phyloP scores from a whole-genome alignment of 1,140 invertebrate genomes.

The Centruroides sculpturatus region DNA sequence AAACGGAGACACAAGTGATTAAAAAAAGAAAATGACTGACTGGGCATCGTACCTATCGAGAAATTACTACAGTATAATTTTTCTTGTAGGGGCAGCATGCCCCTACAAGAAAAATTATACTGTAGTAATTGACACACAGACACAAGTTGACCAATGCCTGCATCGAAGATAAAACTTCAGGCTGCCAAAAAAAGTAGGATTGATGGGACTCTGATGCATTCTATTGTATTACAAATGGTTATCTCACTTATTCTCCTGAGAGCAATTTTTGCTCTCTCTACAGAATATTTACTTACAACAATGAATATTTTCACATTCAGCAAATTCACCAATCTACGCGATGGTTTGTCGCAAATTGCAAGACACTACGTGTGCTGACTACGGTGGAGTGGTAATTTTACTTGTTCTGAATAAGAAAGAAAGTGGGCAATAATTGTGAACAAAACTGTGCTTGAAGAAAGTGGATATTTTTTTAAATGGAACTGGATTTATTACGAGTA shows the following conservation, averaged over 20 bases:
- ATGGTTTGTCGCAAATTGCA: constrained; percentile 44
- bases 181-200: constrained; percentile 39
- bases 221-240: constrained; percentile 48
- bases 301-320: constrained; percentile 55
- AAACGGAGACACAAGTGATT: too few species aligned
- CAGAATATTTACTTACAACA: constrained; percentile 65
- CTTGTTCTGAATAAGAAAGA: constrained; percentile 61
- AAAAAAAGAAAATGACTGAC: too few species aligned
- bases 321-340: constrained; percentile 48
- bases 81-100: too few species aligned
- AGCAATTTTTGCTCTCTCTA: neutral
- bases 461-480: constrained; percentile 81
- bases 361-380: constrained; percentile 36
- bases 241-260: constrained; percentile 21
- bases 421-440: constrained; percentile 80
- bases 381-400: constrained; percentile 68
- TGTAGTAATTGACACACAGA: too few species aligned
- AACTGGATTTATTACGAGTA: constrained; percentile 85
- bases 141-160: too few species aligned
- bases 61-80: too few species aligned
- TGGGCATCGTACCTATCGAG: too few species aligned
- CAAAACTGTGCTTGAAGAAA: constrained; percentile 61
- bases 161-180: too few species aligned
- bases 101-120: too few species aligned
- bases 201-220: constrained; percentile 73